A percentile compares a stretch with the other conserved stretches of the same genome.
phyloP scores from a whole-genome alignment of 2,888 invertebrate genomes.

The Mythimna albipuncta region DNA sequence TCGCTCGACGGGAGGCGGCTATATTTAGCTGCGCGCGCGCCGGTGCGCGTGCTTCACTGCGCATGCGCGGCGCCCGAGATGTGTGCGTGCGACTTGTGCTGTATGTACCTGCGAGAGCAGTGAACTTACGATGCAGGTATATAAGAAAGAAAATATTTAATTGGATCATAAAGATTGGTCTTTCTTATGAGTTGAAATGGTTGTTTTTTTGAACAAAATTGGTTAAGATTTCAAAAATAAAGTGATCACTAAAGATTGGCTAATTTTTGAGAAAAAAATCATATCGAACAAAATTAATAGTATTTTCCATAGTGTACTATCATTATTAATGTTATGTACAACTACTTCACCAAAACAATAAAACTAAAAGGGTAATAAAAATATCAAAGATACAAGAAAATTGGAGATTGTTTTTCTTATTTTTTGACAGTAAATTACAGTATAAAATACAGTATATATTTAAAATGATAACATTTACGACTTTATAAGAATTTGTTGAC shows the following conservation, averaged over 20 bases:
- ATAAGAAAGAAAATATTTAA: conserved; percentile 37
- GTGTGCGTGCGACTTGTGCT: conserved; percentile 54
- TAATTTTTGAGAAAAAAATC: background rate
- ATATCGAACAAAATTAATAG: background rate
- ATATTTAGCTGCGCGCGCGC: conserved; percentile 87
- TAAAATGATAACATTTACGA: conserved; percentile 39
- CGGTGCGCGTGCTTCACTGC: conserved; percentile 77
- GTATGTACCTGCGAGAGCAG: conserved; percentile 67
- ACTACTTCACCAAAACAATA: conserved; percentile 17
- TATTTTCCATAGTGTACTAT: background rate
- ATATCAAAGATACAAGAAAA: conserved; percentile 8
- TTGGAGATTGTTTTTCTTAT: conserved; percentile 5
- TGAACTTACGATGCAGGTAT: conserved; percentile 65
- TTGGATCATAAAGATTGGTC: background rate
- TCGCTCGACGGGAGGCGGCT: conserved; percentile 85
- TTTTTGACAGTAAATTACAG: conserved; percentile 24
- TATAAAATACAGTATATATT: no score
- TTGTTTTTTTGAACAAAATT: background rate
- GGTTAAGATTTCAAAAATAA: background rate
- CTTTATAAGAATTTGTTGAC: conserved; percentile 29
- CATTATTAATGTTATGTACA: background rate
- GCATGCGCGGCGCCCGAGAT: conserved; percentile 69
- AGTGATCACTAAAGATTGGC: background rate
- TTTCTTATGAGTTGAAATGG: background rate
- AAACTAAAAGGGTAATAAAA: background rate